A percentile compares a stretch with the other conserved stretches of the same genome.
phyloP scores from a whole-genome alignment of 2,797 vertebrate species.

The Capromys pilorides region DNA sequence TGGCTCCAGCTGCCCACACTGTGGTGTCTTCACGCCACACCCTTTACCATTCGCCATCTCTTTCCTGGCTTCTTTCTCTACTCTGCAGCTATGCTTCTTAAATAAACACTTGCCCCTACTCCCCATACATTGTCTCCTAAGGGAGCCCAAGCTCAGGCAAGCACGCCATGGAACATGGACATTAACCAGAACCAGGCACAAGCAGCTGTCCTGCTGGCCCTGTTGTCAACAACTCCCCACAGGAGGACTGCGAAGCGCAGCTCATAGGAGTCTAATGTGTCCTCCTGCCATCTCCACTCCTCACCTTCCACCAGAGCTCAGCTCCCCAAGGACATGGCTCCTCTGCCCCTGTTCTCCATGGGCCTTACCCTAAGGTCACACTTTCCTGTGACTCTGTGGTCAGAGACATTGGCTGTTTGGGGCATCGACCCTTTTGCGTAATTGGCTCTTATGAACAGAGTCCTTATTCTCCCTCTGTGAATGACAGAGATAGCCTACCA shows the following conservation, averaged over 20 bases:
- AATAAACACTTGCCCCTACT: background rate
- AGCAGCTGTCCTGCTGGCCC: background rate
- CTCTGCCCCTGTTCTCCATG: background rate
- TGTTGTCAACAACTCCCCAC: background rate
- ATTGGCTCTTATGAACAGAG: conserved; percentile 62
- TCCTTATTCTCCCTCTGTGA: conserved; percentile 75
- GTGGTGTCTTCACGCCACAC: background rate
- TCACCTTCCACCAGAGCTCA: background rate
- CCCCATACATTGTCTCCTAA: background rate
- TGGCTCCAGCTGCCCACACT: too few relatives aligned
- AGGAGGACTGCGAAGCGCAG: background rate
- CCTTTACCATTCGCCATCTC: background rate
- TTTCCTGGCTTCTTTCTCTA: background rate
- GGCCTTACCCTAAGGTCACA: conserved; percentile 13
- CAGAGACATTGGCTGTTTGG: conserved; percentile 50
- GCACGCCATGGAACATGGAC: background rate
- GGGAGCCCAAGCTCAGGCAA: background rate
- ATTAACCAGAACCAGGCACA: background rate
- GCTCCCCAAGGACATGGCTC: background rate
- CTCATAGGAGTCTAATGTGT: background rate
- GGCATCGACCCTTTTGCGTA: conserved; percentile 67
- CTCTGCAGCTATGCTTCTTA: background rate
- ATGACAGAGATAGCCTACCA: conserved; percentile 74
- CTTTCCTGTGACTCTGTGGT: conserved; percentile 60
- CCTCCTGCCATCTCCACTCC: background rate